Conservation (phyloP, 2,113 vertebrate species). For the Clarias macrocephalus region DNA sequence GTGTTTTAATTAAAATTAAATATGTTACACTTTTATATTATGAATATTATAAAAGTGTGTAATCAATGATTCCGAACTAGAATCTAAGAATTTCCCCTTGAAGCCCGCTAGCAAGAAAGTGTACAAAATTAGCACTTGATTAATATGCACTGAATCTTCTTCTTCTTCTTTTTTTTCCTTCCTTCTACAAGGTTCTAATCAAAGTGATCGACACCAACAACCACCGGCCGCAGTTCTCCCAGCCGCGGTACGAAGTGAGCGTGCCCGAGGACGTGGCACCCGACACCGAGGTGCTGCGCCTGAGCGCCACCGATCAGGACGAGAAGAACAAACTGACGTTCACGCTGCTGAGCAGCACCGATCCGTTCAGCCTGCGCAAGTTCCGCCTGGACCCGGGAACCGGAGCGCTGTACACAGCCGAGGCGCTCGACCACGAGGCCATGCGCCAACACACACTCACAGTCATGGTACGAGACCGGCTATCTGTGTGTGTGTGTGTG, state of each 20-base stretch:
- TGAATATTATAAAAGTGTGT: neutral
- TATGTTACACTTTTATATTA: neutral
- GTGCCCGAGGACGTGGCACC: conserved; percentile 84
- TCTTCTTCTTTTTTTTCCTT: neutral
- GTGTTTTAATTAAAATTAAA: neutral
- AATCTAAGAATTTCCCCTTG: neutral
- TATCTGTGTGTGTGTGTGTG: neutral
- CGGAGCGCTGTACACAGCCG: conserved; percentile 82
- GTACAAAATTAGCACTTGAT: neutral
- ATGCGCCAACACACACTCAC: conserved; percentile 88
- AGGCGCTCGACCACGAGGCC: conserved; percentile 90
- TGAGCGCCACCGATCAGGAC: conserved; percentile 87
- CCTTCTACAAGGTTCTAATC: conserved; percentile 83
- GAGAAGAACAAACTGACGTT: conserved; percentile 97
- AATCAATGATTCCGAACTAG: too few species aligned
- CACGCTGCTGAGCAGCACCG: conserved; percentile 89
- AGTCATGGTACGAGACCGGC: conserved; percentile 80
- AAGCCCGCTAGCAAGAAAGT: neutral
- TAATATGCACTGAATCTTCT: neutral
- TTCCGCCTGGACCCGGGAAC: conserved; percentile 91
- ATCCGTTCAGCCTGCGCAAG: conserved; percentile 89
- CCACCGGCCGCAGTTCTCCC: conserved; percentile 90
- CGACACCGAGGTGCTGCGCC: conserved; percentile 85
- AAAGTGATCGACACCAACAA: conserved; percentile 97
- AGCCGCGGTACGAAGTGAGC: conserved; percentile 82